Conservation (phyloP, 2,888 invertebrate genomes). For the Scaeva pyrastri region DNA sequence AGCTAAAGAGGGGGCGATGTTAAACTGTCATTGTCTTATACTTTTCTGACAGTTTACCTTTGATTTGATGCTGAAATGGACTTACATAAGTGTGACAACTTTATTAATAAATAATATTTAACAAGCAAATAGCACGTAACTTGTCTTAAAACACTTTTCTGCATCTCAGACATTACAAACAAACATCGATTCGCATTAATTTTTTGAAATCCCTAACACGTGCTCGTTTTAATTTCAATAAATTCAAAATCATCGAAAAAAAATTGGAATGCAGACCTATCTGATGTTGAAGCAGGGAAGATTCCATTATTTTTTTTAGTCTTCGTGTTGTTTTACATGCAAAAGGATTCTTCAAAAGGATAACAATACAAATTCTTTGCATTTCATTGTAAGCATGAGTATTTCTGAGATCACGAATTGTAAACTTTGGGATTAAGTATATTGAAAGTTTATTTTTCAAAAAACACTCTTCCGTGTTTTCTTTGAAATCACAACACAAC, state of each 20-base stretch:
- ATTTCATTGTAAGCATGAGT: neutral
- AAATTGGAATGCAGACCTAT: slow-evolving; percentile 39
- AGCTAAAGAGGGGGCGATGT: neutral
- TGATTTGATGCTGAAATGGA: neutral
- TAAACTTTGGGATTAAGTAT: slow-evolving; percentile 27
- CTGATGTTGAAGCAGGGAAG: slow-evolving; percentile 1
- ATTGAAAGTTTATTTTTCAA: slow-evolving; percentile 18
- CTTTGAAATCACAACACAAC: slow-evolving; percentile 32
- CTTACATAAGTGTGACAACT: neutral
- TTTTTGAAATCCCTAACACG: slow-evolving; percentile 62
- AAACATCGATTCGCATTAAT: slow-evolving; percentile 46
- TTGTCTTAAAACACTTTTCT: neutral
- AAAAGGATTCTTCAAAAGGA: slow-evolving; percentile 53
- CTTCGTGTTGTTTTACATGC: slow-evolving; percentile 23
- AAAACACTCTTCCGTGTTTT: neutral
- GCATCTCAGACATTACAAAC: slow-evolving; percentile 19
- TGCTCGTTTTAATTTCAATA: slow-evolving; percentile 58
- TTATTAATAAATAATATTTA: neutral
- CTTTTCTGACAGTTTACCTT: neutral
- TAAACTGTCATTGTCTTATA: too few species aligned
- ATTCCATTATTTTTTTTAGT: slow-evolving; percentile 45
- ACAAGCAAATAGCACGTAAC: slow-evolving; percentile 12
- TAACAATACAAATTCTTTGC: slow-evolving; percentile 51
- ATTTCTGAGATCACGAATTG: slow-evolving; percentile 50
- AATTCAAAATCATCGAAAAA: slow-evolving; percentile 39